A percentile compares a stretch with the other conserved stretches of the same genome.
phyloP scores from a whole-genome alignment of 2,888 invertebrate genomes.

The Osmoderma eremita region DNA sequence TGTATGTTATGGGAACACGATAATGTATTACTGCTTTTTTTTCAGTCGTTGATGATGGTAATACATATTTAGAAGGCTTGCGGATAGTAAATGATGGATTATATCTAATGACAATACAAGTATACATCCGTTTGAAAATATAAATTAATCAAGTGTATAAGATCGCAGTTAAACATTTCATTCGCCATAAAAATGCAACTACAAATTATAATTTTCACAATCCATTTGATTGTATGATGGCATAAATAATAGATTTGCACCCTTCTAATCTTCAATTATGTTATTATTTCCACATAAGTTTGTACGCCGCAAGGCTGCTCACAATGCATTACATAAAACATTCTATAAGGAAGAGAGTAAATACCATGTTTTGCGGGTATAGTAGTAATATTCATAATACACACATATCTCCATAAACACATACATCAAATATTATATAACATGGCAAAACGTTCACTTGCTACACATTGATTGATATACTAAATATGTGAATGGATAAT shows the following conservation, averaged over 20 bases:
- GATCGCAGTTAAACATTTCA: too few species aligned
- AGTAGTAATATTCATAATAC: too few species aligned
- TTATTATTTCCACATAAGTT: not conserved
- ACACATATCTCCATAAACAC: not conserved
- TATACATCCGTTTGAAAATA: too few species aligned
- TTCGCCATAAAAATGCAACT: too few species aligned
- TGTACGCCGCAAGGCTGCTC: too few species aligned
- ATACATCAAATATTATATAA: constrained; percentile 22
- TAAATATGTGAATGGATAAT: too few species aligned
- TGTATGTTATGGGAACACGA: constrained; percentile 27
- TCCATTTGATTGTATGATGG: too few species aligned
- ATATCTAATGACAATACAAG: not conserved
- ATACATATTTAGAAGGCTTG: constrained; percentile 30
- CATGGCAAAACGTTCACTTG: constrained; percentile 4
- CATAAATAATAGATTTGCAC: too few species aligned
- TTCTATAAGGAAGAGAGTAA: not conserved
- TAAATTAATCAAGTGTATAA: too few species aligned
- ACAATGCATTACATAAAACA: too few species aligned
- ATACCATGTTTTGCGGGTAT: not conserved
- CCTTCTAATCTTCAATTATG: not conserved
- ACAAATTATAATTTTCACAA: too few species aligned
- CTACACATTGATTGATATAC: not conserved
- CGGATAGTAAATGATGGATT: constrained; percentile 23
- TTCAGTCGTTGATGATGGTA: not conserved
- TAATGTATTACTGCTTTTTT: constrained; percentile 12